Evolutionary conservation across 1,140 invertebrate genomes (phyloP).

Genomic region (Formica exsecta): DNA sequence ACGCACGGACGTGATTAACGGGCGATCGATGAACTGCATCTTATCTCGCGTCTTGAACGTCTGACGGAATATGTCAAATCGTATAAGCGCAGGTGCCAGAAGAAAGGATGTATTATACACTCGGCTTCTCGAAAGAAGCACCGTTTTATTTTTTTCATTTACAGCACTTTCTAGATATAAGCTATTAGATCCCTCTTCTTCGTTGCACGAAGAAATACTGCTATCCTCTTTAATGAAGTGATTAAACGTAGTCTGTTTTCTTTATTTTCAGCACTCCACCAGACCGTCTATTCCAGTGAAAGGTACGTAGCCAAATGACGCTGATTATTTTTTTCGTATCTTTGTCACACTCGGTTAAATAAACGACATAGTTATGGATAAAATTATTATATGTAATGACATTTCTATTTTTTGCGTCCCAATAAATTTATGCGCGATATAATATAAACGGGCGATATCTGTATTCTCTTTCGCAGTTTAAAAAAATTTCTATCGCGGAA

Average conservation of each 20-base stretch:
- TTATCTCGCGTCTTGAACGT: conserved; percentile 29
- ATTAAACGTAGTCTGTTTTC: conserved; percentile 48
- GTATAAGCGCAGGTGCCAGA: neutral
- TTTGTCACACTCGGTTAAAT: conserved; percentile 14
- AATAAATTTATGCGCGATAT: too few species aligned
- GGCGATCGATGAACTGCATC: conserved; percentile 30
- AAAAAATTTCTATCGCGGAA: neutral
- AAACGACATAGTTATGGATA: conserved; percentile 34
- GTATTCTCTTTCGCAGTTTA: neutral
- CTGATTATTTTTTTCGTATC: neutral
- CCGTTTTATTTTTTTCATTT: conserved; percentile 55
- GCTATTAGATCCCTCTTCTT: conserved; percentile 34
- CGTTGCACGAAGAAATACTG: conserved; percentile 50
- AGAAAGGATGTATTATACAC: conserved; percentile 67
- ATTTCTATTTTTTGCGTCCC: neutral
- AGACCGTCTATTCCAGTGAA: conserved; percentile 85
- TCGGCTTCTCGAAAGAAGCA: conserved; percentile 51
- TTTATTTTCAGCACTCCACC: conserved; percentile 84
- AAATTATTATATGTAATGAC: neutral
- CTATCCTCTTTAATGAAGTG: neutral
- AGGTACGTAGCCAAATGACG: conserved; percentile 77
- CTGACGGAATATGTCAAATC: conserved; percentile 11
- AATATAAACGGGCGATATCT: neutral
- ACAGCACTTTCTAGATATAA: conserved; percentile 43
- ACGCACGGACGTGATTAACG: conserved; percentile 30